Conservation (phyloP, 2,113 vertebrate species). For the Mus pahari region DNA sequence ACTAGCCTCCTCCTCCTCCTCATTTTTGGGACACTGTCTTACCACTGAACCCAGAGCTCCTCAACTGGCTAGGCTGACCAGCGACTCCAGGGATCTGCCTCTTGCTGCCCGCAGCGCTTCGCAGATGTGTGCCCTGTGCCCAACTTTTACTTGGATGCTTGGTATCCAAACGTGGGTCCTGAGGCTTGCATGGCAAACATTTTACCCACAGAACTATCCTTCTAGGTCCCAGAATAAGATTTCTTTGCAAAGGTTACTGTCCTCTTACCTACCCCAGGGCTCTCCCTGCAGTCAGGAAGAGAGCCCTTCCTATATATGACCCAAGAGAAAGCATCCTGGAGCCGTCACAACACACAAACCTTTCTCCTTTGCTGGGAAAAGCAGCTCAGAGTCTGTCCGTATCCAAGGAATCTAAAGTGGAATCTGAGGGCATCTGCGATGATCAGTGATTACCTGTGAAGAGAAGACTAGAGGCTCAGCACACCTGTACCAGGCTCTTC, state of each 20-base stretch:
- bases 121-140: background rate
- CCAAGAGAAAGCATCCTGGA: background rate
- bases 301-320: background rate
- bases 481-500: background rate
- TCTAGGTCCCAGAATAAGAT: background rate
- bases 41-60: background rate
- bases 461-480: background rate
- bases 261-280: background rate
- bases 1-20: no score
- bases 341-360: conserved; percentile 4
- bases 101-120: background rate
- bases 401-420: accelerated
- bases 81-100: background rate
- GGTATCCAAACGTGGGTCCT: background rate
- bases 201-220: background rate
- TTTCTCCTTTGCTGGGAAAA: background rate
- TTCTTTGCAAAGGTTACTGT: background rate
- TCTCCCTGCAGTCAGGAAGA: background rate
- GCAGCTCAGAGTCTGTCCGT: background rate
- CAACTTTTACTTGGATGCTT: background rate
- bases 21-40: no score
- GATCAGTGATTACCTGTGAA: background rate
- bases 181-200: background rate
- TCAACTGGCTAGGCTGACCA: background rate
- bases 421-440: conserved; percentile 6